Base-by-base conservation (phyloP, 2,113 vertebrate species). In the Microcebus griseorufus region DNA sequence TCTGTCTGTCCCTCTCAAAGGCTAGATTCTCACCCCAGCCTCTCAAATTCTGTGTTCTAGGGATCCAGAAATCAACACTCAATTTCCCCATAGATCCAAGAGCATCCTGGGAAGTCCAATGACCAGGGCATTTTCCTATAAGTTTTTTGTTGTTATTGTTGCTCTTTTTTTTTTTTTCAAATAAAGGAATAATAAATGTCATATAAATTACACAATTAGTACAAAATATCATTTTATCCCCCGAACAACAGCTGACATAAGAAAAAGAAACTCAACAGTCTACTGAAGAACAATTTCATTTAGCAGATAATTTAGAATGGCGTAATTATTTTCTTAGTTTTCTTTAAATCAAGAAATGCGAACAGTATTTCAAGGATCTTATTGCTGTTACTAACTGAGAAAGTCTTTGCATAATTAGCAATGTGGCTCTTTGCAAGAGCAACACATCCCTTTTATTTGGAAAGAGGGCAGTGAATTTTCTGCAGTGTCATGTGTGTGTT, bases 321-420 rank as follows among this genome's bases (percentile, higher is more conserved):
- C 16, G 5, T 94, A 87, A 98, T 97, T 96, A 86, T 96, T 97
- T 93, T 92, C 93, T 93, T 90, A 18, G 48, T 96, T 97, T 84
- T 85, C 79, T 96, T 85, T 60, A 82, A 76, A 93, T 84, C 65
- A 4, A 73, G 87, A 93, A 69, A 81, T 12, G 67, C n/a, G 20
- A 29, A 69, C 67, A n/a, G 88, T 69, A 34, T 96, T 92, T 96
- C 93, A 87, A 89, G 93, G 79, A 51, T 73, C 82, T 93, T 13
- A 51, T 42, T 82, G 81, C 89, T 32, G 58, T 39, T 34, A n/a
- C 72, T 14, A 58, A 84, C 73, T 16, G 81, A 65, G 81, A 55
- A 81, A 93, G 79, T n/a, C 62, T 79, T 85, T 83, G 55, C 70
- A 4, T 37, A 29, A 93, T 55, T 86, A 95, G 95, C 92, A 39